A percentile compares a stretch with the other conserved stretches of the same genome.
Evolutionary conservation across 2,888 invertebrate species (phyloP).

Genomic region (Ellobium chinense): DNA sequence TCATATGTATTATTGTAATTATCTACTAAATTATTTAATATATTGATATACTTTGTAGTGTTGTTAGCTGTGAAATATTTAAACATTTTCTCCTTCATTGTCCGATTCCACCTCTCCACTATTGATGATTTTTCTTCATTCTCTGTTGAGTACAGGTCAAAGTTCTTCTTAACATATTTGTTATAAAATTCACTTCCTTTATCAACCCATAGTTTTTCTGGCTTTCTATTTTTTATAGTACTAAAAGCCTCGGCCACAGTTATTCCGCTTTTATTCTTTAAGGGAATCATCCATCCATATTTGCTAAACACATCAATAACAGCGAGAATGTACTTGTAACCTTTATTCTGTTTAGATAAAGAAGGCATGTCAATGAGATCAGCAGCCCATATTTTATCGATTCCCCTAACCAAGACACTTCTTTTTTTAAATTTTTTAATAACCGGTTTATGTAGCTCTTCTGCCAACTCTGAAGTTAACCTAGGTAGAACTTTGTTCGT

Average conservation of each 20-base stretch:
- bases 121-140: constrained; percentile 10
- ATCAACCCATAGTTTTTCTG: too few relatives aligned
- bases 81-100: constrained; percentile 18
- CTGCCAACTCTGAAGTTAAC: too few relatives aligned
- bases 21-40: constrained; percentile 5
- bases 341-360: constrained; percentile 2
- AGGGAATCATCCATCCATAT: too few relatives aligned
- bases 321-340: not conserved
- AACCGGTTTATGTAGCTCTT: constrained; percentile 4
- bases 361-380: constrained; percentile 6
- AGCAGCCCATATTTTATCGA: not conserved
- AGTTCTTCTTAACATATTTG: too few relatives aligned
- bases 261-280: too few relatives aligned
- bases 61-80: constrained; percentile 11
- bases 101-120: constrained; percentile 1
- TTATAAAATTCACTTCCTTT: too few relatives aligned
- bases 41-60: not conserved
- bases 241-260: too few relatives aligned
- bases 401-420: too few relatives aligned
- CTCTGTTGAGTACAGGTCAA: too few relatives aligned
- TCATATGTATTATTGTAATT: constrained; percentile 5
- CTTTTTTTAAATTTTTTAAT: constrained; percentile 6
- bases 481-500: too few relatives aligned
- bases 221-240: too few relatives aligned
- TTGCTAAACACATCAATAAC: too few relatives aligned